Conservation (phyloP, 2,888 invertebrate species). For the Cinara cedri region DNA sequence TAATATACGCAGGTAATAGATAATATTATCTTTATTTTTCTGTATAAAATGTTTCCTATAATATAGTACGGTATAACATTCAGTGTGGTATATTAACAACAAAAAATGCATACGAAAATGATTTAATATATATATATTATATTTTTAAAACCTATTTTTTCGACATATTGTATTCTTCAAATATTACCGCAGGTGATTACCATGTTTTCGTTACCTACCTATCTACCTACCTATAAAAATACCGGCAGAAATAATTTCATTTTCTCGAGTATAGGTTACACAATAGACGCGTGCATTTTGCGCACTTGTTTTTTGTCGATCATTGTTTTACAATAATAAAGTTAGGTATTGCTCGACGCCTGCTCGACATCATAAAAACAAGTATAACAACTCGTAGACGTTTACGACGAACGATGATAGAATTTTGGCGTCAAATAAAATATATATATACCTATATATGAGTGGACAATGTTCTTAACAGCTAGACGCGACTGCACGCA, state of each 20-base stretch:
- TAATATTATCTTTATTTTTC: background rate
- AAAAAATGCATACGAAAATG: background rate
- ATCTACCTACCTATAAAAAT: background rate
- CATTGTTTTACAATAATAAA: constrained; percentile 19
- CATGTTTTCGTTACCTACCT: background rate
- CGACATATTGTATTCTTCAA: constrained; percentile 14
- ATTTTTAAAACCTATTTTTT: background rate
- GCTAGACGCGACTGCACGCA: too few species aligned
- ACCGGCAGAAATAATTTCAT: constrained; percentile 7
- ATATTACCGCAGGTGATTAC: constrained; percentile 20
- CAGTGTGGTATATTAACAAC: constrained; percentile 2
- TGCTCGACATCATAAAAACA: background rate
- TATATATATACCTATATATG: too few species aligned
- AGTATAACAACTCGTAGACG: background rate
- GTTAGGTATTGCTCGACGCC: too few species aligned
- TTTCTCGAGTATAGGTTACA: constrained; percentile 13
- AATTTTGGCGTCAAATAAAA: too few species aligned
- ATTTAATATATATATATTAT: background rate
- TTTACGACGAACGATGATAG: too few species aligned
- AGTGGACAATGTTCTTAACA: too few species aligned
- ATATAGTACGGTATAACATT: background rate
- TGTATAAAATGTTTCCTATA: background rate
- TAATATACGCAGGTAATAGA: too few species aligned
- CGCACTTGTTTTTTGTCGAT: constrained; percentile 10
- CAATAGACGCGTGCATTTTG: constrained; percentile 8